Evolutionary conservation across 2,113 vertebrate genomes (phyloP).

Genomic region (Silurus meridionalis): DNA sequence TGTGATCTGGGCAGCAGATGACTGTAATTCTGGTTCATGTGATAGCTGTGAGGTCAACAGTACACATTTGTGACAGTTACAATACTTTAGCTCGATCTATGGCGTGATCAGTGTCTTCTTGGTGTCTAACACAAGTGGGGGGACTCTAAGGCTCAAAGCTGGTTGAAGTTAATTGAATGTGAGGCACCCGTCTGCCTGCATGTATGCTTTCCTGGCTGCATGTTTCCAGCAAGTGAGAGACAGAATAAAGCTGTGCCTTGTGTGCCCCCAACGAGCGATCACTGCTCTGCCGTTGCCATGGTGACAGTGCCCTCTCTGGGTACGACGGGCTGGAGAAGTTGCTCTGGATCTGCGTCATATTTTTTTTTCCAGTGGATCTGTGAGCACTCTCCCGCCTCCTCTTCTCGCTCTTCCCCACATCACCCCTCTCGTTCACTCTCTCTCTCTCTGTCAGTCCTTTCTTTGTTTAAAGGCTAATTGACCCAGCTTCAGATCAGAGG

Average conservation of each 20-base stretch:
- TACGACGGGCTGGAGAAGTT: slow-evolving; percentile 74
- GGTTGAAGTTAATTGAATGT: slow-evolving; percentile 53
- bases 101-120: slow-evolving; percentile 3
- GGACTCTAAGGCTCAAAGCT: slow-evolving; percentile 18
- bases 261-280: slow-evolving; percentile 68
- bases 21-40: background rate
- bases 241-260: slow-evolving; percentile 65
- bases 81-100: background rate
- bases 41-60: background rate
- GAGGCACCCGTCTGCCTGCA: slow-evolving; percentile 50
- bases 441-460: slow-evolving; percentile 61
- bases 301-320: slow-evolving; percentile 77
- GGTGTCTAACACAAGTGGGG: slow-evolving; percentile 44
- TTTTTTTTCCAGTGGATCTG: slow-evolving; percentile 74
- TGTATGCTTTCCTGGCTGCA: slow-evolving; percentile 45
- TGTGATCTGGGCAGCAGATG: background rate
- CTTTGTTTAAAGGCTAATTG: slow-evolving; percentile 56
- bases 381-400: slow-evolving; percentile 59
- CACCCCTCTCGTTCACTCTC: slow-evolving; percentile 34
- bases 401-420: slow-evolving; percentile 50
- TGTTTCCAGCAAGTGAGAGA: slow-evolving; percentile 54
- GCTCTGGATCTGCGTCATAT: slow-evolving; percentile 80
- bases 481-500: slow-evolving; percentile 50
- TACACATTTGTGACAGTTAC: slow-evolving; percentile 16
- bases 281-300: slow-evolving; percentile 79